These are phyloP conservation scores for Tadarida brasiliensis DNA, from an alignment of 2,797 vertebrate species.

Conservation along the genomic window DNA sequence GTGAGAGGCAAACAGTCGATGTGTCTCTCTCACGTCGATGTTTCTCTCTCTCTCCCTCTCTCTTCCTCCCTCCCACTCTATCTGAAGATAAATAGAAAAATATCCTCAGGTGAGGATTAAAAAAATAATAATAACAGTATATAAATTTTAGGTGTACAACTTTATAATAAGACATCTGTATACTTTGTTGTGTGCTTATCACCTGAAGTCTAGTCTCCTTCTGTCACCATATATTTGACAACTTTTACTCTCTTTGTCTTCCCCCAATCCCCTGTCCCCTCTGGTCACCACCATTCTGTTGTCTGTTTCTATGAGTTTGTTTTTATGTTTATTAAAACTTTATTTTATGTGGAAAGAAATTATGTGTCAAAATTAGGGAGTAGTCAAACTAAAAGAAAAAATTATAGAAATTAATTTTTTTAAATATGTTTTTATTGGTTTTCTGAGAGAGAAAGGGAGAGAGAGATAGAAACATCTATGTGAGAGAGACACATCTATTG, in stretches of 20 bases:
- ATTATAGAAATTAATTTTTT: conserved; percentile 28
- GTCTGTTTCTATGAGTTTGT: background rate
- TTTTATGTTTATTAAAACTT: background rate
- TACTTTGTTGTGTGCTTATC: background rate
- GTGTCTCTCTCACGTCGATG: too few relatives aligned
- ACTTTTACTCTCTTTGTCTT: too few relatives aligned
- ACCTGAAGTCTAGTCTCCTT: background rate
- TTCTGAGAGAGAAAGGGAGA: too few relatives aligned
- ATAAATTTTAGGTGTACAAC: background rate
- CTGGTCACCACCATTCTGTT: background rate
- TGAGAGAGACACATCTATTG: too few relatives aligned
- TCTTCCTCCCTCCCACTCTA: too few relatives aligned
- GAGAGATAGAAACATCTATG: too few relatives aligned
- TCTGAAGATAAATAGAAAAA: too few relatives aligned
- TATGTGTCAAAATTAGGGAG: background rate
- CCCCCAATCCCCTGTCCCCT: background rate
- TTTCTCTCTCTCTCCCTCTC: too few relatives aligned
- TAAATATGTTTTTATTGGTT: background rate
- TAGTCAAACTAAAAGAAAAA: background rate
- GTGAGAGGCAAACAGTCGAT: too few relatives aligned
- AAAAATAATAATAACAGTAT: too few relatives aligned
- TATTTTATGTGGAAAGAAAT: background rate
- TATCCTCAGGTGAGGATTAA: too few relatives aligned
- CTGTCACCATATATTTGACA: background rate
- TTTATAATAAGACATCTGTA: background rate